Base-by-base conservation (phyloP, 2,797 vertebrate species). In the Bradypodion pumilum region DNA sequence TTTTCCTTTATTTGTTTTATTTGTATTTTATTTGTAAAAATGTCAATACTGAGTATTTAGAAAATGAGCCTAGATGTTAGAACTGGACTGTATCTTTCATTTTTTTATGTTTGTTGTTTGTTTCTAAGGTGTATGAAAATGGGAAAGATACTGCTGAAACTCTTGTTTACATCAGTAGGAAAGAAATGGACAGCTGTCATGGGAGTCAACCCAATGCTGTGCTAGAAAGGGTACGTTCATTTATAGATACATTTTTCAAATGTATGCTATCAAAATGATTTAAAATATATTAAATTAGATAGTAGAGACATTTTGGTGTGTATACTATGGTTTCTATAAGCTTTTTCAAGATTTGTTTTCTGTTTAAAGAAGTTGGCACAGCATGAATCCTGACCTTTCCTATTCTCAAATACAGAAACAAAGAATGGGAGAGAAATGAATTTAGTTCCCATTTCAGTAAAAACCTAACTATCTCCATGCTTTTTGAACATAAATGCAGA, bases 111-210 rank as follows among this genome's bases (percentile, higher is more conserved):
- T 69, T 63, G 21, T 59, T 91, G 86, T n/a, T 80, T 87, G 15
- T 89, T 88, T 92, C 91, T 81, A 76, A 94, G 92, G 52, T 93
- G 42, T 87, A 68, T 88, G 83, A 92, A 86, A 90, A 85, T 81
- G 91, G 92, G 2, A 77, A 87, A 88, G 81, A 88, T 46, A 88
- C 13, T 1, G 82, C 82, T 21, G 83, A 91, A 44, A 82, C 74
- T 62, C 40, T 91, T 37, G 27, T 95, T 83, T 86, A 32, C 65
- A 85, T 90, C 85, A 92, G 78, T 69, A 60, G 69, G 85, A 92
- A 92, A 69, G 89, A 91, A 35, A 32, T 86, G 35, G 77, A 77
- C 62, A 89, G 60, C 75, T 68, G 84, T 29, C 90, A 77, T 37
- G 65, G 76, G 69, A 83, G 83, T 86, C 72, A 78, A 37, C 29